Base-by-base conservation (phyloP, 2,113 vertebrate species). In the Anolis sagrei region DNA sequence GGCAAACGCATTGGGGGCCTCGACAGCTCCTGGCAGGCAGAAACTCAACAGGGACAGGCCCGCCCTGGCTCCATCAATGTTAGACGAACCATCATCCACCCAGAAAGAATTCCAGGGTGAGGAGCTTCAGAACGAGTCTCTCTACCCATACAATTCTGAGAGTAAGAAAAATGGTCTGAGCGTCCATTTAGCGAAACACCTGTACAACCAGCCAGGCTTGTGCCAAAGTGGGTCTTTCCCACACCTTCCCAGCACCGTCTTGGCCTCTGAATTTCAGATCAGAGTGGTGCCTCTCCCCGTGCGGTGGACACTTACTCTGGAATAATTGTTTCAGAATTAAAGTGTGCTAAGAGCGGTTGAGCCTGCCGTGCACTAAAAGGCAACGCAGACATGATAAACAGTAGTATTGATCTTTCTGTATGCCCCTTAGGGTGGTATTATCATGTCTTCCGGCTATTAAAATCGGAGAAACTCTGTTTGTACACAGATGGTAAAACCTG, bases 401-500 rank as follows among this genome's bases (percentile, higher is more conserved):
- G 69, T 51, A 66, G 34, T 74, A 80, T 73, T 80, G 54, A 80
- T 80, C 68, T 80, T 80, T 75, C 11, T 34, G 77, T 64, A 74
- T 62, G 29, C n/a, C 36, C 84, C 77, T 61, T 74, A 51, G 54
- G 84, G 54, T 7, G 34, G 77, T 5, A n/a, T 80, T 80, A 74
- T 74, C 77, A 74, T 8, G 77, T 64, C 84, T 86, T 49, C 82
- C 36, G 27, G 69, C 70, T 80, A 62, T 86, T 74, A 74, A 86
- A 75, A 80, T 58, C 49, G 69, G 36, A 51, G 32, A 54, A 70
- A 25, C 44, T 77, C 48, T 85, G 75, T 77, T 62, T 23, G 32
- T 51, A 36, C n/a, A 69, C 34, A 76, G 62, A 70, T 78, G 48
- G 76, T 48, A 81, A 81, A 78, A 39, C 64, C 27, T n/a, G 61